Evolutionary conservation across 2,113 vertebrate genomes (phyloP).

Genomic region (Tragelaphus buxtoni): DNA sequence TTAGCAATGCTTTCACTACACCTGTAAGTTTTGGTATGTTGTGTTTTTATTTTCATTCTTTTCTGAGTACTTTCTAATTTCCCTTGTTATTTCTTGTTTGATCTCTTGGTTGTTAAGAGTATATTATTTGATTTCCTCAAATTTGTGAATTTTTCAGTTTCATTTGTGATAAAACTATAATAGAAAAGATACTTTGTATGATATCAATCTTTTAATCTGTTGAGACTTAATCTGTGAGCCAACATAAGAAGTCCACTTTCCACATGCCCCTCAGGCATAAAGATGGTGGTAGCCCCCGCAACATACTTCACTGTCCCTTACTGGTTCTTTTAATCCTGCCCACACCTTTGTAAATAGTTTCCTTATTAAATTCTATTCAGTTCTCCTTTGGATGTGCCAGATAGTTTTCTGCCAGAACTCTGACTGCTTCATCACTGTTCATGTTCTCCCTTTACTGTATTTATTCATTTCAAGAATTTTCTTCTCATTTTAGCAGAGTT

Average conservation of each 20-base stretch:
- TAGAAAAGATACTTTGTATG: background rate
- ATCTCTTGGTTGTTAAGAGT: background rate
- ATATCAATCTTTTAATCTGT: background rate
- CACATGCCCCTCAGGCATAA: background rate
- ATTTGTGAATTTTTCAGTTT: background rate
- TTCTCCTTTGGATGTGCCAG: background rate
- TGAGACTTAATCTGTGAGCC: background rate
- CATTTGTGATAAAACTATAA: background rate
- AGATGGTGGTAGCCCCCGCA: background rate
- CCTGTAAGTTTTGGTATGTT: background rate
- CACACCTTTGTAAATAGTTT: background rate
- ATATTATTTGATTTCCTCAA: background rate
- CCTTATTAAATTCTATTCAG: background rate
- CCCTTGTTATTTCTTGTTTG: background rate
- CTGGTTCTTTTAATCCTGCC: background rate
- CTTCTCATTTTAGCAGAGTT: slow-evolving; percentile 49
- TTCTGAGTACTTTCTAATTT: background rate
- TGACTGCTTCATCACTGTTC: background rate
- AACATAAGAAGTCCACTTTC: background rate
- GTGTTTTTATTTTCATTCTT: background rate
- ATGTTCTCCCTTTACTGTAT: background rate
- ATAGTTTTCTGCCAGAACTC: slow-evolving; percentile 11
- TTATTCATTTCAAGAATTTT: slow-evolving; percentile 28
- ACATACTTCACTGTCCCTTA: background rate
- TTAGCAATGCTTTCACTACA: background rate